These are phyloP conservation scores for Butorides virescens DNA, from an alignment of 2,113 vertebrate genomes.

Conservation along the genomic window DNA sequence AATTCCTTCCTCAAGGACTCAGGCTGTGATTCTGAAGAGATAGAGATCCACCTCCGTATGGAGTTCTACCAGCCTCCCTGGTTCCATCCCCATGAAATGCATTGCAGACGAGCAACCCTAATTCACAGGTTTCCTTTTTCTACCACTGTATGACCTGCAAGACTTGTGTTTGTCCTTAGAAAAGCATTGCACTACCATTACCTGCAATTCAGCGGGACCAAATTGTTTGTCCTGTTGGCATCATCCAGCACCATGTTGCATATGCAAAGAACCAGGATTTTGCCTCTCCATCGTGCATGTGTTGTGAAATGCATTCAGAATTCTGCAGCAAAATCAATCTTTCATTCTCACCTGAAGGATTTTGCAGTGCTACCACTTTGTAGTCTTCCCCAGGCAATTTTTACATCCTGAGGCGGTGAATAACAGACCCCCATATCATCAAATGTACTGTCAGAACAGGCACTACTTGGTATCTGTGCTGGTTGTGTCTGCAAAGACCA, in stretches of 20 bases:
- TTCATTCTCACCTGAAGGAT: background rate
- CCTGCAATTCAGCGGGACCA: background rate
- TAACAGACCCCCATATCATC: background rate
- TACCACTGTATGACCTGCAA: background rate
- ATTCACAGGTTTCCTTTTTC: background rate
- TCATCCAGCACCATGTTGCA: background rate
- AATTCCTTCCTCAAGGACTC: background rate
- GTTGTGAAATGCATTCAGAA: background rate
- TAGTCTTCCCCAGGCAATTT: background rate
- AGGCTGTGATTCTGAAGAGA: background rate
- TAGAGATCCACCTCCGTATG: background rate
- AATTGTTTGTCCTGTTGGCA: background rate
- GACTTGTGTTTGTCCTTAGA: background rate
- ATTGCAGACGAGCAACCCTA: background rate
- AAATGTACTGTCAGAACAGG: background rate
- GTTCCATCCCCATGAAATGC: background rate
- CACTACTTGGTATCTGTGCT: background rate
- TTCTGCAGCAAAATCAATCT: background rate
- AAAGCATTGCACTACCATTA: background rate
- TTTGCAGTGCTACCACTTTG: background rate
- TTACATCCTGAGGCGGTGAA: background rate
- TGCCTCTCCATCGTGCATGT: accelerated
- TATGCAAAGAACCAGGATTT: background rate
- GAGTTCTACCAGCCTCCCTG: background rate
- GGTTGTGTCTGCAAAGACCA: background rate